Evolutionary conservation across 2,113 vertebrate species (phyloP).

Genomic region (Perca fluviatilis): DNA sequence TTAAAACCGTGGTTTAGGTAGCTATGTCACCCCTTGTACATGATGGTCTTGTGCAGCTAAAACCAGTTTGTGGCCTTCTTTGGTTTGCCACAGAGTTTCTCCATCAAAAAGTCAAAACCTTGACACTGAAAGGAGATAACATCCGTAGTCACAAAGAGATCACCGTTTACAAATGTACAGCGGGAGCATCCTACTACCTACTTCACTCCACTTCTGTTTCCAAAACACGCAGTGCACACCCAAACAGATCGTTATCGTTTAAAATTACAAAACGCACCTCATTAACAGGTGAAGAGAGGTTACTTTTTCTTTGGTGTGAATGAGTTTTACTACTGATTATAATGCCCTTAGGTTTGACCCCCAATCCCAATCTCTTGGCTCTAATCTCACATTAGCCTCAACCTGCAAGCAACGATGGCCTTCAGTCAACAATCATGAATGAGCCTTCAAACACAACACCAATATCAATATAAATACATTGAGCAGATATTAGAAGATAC

Average conservation of each 20-base stretch:
- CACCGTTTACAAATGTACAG: not conserved
- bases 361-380: constrained; percentile 38
- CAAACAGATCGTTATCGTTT: not conserved
- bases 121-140: not conserved
- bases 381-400: constrained; percentile 66
- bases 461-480: not conserved
- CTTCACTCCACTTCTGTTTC: not conserved
- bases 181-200: not conserved
- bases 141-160: not conserved
- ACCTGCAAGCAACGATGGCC: not conserved
- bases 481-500: not conserved
- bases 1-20: not conserved
- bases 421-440: constrained; percentile 39
- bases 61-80: not conserved
- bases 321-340: constrained; percentile 12
- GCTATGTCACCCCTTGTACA: not conserved
- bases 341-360: constrained; percentile 28
- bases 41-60: not conserved
- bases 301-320: not conserved
- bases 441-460: not conserved
- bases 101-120: too few relatives aligned
- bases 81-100: too few relatives aligned
- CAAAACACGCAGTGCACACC: constrained; percentile 3
- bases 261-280: not conserved
- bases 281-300: not conserved